phyloP scores from a whole-genome alignment of 1,140 invertebrate species.

The Mamestra configurata region DNA sequence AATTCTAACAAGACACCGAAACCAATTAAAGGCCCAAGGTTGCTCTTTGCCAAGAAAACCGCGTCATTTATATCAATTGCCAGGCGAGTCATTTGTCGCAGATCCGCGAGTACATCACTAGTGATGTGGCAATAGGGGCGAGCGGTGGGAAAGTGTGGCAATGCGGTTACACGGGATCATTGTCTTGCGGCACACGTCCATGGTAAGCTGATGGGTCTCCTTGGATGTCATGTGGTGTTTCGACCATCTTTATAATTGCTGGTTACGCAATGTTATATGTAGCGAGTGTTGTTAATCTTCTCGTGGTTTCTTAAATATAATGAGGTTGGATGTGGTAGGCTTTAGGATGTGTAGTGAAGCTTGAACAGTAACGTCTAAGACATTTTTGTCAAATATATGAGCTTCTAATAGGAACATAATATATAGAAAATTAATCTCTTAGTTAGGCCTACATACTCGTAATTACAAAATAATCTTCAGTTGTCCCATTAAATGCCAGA shows the following conservation, averaged over 20 bases:
- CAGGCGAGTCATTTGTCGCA: conserved; percentile 2
- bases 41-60: conserved; percentile 15
- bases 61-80: conserved; percentile 38
- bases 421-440: no score
- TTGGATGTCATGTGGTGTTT: neutral
- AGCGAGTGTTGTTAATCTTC: neutral
- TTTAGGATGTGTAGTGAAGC: neutral
- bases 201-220: conserved; percentile 16
- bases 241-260: conserved; percentile 5
- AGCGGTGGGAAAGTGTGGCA: conserved; percentile 36
- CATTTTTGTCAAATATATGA: no score
- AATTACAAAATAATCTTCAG: no score
- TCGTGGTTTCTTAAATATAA: neutral
- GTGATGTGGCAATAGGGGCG: conserved; percentile 18
- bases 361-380: no score
- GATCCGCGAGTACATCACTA: neutral
- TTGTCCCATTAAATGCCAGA: no score
- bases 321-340: neutral
- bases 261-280: neutral
- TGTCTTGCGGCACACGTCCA: conserved; percentile 18
- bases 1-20: conserved; percentile 14
- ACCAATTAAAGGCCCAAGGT: conserved; percentile 36
- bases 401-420: no score
- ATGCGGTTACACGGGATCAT: neutral
- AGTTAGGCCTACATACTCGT: no score